Conservation (phyloP, 2,888 invertebrate species). For the Antitype chi region DNA sequence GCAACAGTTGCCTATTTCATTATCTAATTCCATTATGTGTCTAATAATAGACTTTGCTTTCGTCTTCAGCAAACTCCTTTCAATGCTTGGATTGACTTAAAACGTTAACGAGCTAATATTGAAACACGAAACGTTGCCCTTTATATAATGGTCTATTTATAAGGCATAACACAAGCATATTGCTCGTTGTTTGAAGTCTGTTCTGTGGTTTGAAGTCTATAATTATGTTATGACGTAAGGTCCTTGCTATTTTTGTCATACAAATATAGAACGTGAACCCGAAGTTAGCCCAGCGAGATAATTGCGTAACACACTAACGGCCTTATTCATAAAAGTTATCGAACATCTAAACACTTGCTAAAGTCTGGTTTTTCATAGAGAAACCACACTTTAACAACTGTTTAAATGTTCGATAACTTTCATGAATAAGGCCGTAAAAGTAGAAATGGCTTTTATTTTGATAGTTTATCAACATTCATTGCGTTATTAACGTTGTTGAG, state of each 20-base stretch:
- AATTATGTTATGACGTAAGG: conserved; percentile 5
- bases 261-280: not conserved
- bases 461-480: too few species aligned
- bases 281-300: not conserved
- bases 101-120: conserved; percentile 4
- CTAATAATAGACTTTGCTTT: not conserved
- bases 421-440: too few species aligned
- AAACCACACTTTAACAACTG: too few species aligned
- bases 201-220: not conserved
- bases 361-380: too few species aligned
- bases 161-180: conserved; percentile 6
- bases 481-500: too few species aligned
- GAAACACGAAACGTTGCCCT: conserved; percentile 18
- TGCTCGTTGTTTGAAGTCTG: not conserved
- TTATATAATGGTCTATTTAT: conserved; percentile 12
- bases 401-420: too few species aligned
- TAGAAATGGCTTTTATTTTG: too few species aligned
- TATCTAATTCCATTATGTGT: not conserved
- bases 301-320: too few species aligned
- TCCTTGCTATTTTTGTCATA: not conserved
- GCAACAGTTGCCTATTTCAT: conserved; percentile 3
- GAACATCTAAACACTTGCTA: too few species aligned
- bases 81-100: not conserved
- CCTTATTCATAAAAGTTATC: too few species aligned
- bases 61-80: not conserved